phyloP scores from a whole-genome alignment of 1,140 invertebrate genomes.

The Zophobas atratus region DNA sequence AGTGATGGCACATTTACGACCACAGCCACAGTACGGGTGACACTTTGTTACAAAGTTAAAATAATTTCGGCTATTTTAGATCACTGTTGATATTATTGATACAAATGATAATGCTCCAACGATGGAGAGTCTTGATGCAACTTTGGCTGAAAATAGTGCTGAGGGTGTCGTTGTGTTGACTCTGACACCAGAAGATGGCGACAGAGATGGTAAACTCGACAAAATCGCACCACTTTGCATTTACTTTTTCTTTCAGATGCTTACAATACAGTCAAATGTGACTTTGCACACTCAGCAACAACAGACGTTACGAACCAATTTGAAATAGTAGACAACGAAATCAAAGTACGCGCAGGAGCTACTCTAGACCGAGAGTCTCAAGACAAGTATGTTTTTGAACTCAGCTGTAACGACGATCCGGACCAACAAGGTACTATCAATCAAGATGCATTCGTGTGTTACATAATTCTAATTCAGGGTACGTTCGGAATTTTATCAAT shows the following conservation, averaged over 20 bases:
- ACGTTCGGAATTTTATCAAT: slow-evolving; percentile 55
- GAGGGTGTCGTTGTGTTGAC: slow-evolving; percentile 63
- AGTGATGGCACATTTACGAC: slow-evolving; percentile 32
- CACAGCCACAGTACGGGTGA: slow-evolving; percentile 67
- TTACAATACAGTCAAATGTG: slow-evolving; percentile 52
- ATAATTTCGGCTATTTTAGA: slow-evolving; percentile 63
- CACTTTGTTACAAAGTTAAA: slow-evolving; percentile 50
- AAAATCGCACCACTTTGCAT: slow-evolving; percentile 2
- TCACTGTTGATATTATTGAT: slow-evolving; percentile 70
- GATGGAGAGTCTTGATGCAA: slow-evolving; percentile 67
- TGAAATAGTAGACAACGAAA: slow-evolving; percentile 39
- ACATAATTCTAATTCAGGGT: slow-evolving; percentile 7
- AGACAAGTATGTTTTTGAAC: slow-evolving; percentile 37
- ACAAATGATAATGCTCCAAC: slow-evolving; percentile 70
- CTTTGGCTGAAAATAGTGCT: slow-evolving; percentile 53
- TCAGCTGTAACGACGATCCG: slow-evolving; percentile 53
- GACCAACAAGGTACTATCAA: not conserved
- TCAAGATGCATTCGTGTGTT: not conserved
- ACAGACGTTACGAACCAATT: slow-evolving; percentile 39
- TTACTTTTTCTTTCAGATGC: slow-evolving; percentile 49
- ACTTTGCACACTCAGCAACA: slow-evolving; percentile 19
- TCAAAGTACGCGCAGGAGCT: slow-evolving; percentile 20
- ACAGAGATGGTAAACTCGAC: slow-evolving; percentile 70
- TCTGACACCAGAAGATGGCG: slow-evolving; percentile 68
- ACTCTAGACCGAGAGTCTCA: slow-evolving; percentile 48